Evolutionary conservation across 2,797 vertebrate genomes (phyloP), one percentile per base, ranked within the genome.

Genomic region (Danio tinwini): DNA sequence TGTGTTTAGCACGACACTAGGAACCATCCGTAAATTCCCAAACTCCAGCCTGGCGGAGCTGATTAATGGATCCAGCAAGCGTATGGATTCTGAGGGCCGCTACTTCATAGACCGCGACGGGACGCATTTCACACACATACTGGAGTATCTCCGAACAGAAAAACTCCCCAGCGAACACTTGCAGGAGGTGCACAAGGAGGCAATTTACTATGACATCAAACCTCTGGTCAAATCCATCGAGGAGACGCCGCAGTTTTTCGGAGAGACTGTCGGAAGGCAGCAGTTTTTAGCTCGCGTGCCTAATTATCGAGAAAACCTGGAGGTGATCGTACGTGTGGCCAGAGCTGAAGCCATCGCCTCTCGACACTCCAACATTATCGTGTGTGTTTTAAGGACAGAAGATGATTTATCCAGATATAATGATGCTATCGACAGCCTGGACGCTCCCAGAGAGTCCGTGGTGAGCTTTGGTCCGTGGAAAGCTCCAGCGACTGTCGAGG

Each of bases 391-490:
- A 81, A 91, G 65, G 52, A 95, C 92, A 0, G 95, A 96, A 74
- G 95, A 97, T 61, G 95, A 97, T 0, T 78, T 89, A 0, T 84
- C 85, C 9, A 88, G 71, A 40, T 95, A 94, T 10, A 90, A 89
- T 0, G 92, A 95, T 11, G 91, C 92, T 50, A 75, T 96, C 75
- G 90, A 79, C 63, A 86, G 85, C 76, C 88, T 97, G 87, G 95
- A 95, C 63, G 91, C 76, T 0, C 90, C 91, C 7, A 96, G 95
- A 86, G 95, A 93, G 52, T 96, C 96, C 0, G 95, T 96, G 79
- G 96, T 99, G 87, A 96, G 92, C 2, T 98, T 98, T 1, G 97
- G 97, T 0, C 97, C 97, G 0, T 98, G 97, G 96, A 96, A 95
- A 53, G 93, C 93, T 0, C 67, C 85, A 0, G 93, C 93, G 0